A percentile compares a stretch with the other conserved stretches of the same genome.
Evolutionary conservation across 2,888 invertebrate species (phyloP).

Genomic region (Cryptocephalus primarius): DNA sequence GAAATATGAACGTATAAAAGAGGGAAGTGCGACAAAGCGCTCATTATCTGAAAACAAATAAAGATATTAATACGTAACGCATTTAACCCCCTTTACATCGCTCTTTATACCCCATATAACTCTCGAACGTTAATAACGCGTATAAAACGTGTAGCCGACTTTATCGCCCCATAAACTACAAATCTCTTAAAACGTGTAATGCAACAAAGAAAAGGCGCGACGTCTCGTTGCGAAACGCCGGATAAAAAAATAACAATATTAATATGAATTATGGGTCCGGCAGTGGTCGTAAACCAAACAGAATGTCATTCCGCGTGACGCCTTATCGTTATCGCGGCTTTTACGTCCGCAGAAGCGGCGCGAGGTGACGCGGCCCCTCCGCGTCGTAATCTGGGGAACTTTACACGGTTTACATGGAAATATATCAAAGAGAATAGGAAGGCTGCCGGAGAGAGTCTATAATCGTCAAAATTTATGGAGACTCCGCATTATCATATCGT

Average conservation of each 20-base stretch:
- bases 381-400: constrained; percentile 11
- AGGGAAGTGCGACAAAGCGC: too few species aligned
- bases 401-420: constrained; percentile 10
- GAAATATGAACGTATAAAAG: too few species aligned
- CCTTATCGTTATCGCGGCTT: constrained; percentile 35
- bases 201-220: neutral
- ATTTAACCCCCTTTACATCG: neutral
- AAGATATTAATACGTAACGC: too few species aligned
- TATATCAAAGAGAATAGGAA: constrained; percentile 12
- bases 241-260: constrained; percentile 8
- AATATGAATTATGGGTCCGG: constrained; percentile 34
- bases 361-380: constrained; percentile 18
- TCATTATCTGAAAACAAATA: too few species aligned
- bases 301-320: constrained; percentile 36
- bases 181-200: neutral
- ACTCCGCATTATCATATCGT: constrained; percentile 10
- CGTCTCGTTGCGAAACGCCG: constrained; percentile 6
- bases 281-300: constrained; percentile 35
- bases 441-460: constrained; percentile 10
- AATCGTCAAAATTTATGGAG: constrained; percentile 12
- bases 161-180: neutral
- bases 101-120: neutral
- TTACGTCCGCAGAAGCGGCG: constrained; percentile 20
- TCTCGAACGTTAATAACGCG: neutral
- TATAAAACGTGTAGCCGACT: neutral